A percentile compares a stretch with the other conserved stretches of the same genome.
These are phyloP conservation scores for Pampusana beccarii DNA, from an alignment of 2,113 vertebrate genomes.

Conservation along the genomic window DNA sequence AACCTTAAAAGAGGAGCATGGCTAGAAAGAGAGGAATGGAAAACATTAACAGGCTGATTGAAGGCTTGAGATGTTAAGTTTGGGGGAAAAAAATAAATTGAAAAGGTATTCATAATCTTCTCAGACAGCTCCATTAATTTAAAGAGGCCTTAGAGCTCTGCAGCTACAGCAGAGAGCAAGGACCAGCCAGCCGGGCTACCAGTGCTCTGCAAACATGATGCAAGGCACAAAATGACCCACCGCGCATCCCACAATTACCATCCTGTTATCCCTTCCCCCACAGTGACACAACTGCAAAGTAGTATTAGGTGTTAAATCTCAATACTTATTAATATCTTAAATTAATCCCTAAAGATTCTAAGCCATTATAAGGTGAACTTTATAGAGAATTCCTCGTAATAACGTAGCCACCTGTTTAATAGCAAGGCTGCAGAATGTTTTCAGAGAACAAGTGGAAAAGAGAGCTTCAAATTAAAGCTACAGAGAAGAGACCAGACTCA, in stretches of 20 bases:
- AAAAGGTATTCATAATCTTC: neutral
- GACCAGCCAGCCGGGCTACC: neutral
- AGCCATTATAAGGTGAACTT: neutral
- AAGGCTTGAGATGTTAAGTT: neutral
- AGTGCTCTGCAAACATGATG: neutral
- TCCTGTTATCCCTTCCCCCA: neutral
- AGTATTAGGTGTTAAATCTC: neutral
- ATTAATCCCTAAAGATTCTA: slow-evolving; percentile 16
- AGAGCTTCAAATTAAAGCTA: slow-evolving; percentile 19
- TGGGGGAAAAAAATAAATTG: neutral
- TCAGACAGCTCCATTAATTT: neutral
- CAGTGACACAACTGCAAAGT: neutral
- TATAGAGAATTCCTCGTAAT: slow-evolving; percentile 9
- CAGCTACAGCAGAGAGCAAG: neutral
- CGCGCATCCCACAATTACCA: neutral
- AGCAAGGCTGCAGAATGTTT: neutral
- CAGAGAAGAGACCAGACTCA: neutral
- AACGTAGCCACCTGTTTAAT: neutral
- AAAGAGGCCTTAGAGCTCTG: neutral
- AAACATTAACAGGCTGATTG: slow-evolving; percentile 3
- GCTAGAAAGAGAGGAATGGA: neutral
- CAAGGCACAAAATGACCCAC: neutral
- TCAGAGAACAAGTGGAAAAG: neutral
- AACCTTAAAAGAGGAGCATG: neutral
- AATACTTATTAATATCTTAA: neutral